Percentiles rank a stretch among this genome's conserved stretches.
phyloP scores from a whole-genome alignment of 2,797 vertebrate species.

The Margarornis squamiger region DNA sequence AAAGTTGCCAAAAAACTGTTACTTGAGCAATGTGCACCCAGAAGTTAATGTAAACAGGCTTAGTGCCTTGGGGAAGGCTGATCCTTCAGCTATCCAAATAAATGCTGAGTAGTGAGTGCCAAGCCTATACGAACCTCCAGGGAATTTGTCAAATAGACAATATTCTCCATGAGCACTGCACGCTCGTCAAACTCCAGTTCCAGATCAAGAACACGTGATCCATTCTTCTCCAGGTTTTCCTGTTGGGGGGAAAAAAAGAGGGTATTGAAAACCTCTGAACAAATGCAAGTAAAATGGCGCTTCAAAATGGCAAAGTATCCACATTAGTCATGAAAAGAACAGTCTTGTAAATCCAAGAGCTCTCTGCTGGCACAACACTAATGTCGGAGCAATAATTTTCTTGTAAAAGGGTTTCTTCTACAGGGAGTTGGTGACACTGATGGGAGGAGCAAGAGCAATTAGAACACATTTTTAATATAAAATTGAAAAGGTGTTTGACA shows the following conservation, averaged over 20 bases:
- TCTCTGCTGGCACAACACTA: constrained; percentile 45
- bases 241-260: constrained; percentile 14
- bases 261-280: not conserved
- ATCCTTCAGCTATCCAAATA: not conserved
- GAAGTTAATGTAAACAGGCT: not conserved
- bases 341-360: not conserved
- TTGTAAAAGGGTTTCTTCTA: constrained; percentile 20
- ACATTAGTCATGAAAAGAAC: not conserved
- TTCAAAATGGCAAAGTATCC: not conserved
- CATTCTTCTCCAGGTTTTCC: constrained; percentile 94
- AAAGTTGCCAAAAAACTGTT: not conserved
- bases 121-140: constrained; percentile 83
- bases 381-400: not conserved
- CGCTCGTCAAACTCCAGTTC: constrained; percentile 94
- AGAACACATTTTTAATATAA: constrained; percentile 31
- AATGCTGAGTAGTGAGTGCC: not conserved
- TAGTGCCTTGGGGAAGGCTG: not conserved
- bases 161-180: constrained; percentile 91
- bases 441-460: constrained; percentile 33
- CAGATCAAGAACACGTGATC: constrained; percentile 88
- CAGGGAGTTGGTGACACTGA: constrained; percentile 18
- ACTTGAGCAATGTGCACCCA: not conserved
- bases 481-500: constrained; percentile 36
- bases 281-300: not conserved
- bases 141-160: constrained; percentile 94